Percentiles rank a stretch among this genome's conserved stretches.
These are phyloP conservation scores for Drymonia ruficornis DNA, from an alignment of 2,888 invertebrate genomes.

Conservation along the genomic window DNA sequence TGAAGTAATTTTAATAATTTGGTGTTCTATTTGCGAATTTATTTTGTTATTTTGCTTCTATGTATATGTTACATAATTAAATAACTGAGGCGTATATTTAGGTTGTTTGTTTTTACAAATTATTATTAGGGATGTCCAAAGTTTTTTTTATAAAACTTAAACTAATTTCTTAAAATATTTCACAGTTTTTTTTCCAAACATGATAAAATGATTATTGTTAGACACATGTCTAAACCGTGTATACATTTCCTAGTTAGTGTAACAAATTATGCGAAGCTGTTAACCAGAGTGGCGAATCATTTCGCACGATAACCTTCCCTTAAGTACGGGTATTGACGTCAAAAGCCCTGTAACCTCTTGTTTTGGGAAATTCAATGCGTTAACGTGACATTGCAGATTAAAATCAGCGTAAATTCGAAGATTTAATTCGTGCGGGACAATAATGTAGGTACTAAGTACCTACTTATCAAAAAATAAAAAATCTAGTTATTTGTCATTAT, in stretches of 20 bases:
- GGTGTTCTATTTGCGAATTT: neutral
- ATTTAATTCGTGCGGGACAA: constrained; percentile 5
- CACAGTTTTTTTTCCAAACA: no score
- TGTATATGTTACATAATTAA: neutral
- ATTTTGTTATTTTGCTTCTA: neutral
- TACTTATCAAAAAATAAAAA: no score
- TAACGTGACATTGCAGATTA: constrained; percentile 21
- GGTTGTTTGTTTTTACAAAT: neutral
- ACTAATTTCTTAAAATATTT: no score
- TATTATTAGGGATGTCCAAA: neutral
- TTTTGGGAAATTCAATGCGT: constrained; percentile 13
- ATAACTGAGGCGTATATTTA: neutral
- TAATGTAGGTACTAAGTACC: no score
- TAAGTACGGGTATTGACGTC: constrained; percentile 23
- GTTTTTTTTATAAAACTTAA: no score
- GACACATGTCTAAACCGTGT: no score
- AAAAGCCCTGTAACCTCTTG: constrained; percentile 20
- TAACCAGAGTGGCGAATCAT: constrained; percentile 3
- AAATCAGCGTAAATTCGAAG: constrained; percentile 8
- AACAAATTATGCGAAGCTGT: neutral
- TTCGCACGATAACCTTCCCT: constrained; percentile 15
- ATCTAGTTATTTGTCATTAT: neutral
- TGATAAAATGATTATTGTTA: no score
- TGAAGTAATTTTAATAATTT: constrained; percentile 5
- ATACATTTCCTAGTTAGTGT: neutral